phyloP scores from a whole-genome alignment of 1,140 invertebrate genomes.

The Drosophila bifasciata region DNA sequence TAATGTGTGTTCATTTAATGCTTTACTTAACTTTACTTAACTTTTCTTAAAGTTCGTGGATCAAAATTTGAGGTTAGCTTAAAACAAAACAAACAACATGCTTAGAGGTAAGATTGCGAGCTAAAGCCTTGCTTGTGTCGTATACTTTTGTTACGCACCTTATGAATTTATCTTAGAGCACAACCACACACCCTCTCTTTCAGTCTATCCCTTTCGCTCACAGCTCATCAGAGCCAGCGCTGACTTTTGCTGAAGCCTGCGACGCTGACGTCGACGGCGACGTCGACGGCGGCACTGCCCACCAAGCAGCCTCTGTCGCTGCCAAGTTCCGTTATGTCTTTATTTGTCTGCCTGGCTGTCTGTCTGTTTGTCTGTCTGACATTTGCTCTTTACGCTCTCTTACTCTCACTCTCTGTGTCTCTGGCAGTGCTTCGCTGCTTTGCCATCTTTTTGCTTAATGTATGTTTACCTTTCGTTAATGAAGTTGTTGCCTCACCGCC shows the following conservation, averaged over 20 bases:
- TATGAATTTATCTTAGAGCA: slow-evolving; percentile 5
- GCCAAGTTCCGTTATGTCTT: slow-evolving; percentile 76
- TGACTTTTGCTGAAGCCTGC: slow-evolving; percentile 34
- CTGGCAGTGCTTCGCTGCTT: neutral
- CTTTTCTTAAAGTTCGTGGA: too few species aligned
- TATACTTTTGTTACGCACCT: too few species aligned
- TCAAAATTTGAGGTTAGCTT: too few species aligned
- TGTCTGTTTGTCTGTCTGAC: slow-evolving; percentile 18
- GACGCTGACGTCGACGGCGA: slow-evolving; percentile 47
- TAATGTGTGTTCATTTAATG: too few species aligned
- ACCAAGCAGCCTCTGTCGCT: slow-evolving; percentile 41
- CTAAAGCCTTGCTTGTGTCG: too few species aligned
- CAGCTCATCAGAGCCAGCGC: slow-evolving; percentile 60
- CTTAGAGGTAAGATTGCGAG: too few species aligned
- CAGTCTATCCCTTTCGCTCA: slow-evolving; percentile 8
- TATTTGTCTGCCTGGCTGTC: slow-evolving; percentile 69
- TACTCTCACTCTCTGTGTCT: neutral
- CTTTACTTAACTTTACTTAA: too few species aligned
- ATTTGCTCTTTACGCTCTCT: slow-evolving; percentile 35
- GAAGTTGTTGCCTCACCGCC: slow-evolving; percentile 74
- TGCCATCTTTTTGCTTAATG: slow-evolving; percentile 60
- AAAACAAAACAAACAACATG: too few species aligned
- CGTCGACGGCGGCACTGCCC: too few species aligned
- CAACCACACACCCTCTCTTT: slow-evolving; percentile 15
- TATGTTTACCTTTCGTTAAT: slow-evolving; percentile 83